These are phyloP conservation scores for Frankliniella intonsa DNA, from an alignment of 2,888 invertebrate species.

Conservation along the genomic window DNA sequence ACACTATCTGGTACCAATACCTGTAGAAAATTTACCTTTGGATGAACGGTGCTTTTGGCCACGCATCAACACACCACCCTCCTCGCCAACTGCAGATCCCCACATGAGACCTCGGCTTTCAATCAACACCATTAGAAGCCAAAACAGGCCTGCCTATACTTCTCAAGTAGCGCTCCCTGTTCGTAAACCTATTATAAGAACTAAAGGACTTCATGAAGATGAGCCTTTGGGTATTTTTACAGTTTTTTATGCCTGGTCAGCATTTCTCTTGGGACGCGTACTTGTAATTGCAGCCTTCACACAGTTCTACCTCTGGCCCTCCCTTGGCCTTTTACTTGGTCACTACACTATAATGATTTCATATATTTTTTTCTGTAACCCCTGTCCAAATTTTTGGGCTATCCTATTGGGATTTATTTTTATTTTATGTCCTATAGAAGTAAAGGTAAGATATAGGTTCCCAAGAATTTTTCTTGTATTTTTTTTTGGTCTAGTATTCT, in stretches of 20 bases:
- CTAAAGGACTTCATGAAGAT: conserved; percentile 67
- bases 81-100: neutral
- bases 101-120: conserved; percentile 11
- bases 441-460: conserved; percentile 70
- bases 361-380: conserved; percentile 61
- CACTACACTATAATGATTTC: conserved; percentile 65
- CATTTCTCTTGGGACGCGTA: conserved; percentile 67
- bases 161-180: conserved; percentile 38
- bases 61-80: neutral
- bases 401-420: conserved; percentile 60
- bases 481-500: conserved; percentile 61
- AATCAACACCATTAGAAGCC: neutral
- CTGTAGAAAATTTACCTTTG: neutral
- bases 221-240: conserved; percentile 65
- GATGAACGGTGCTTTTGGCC: conserved; percentile 3
- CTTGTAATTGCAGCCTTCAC: conserved; percentile 65
- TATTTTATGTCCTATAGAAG: conserved; percentile 71
- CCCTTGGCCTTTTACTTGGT: conserved; percentile 50
- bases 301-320: conserved; percentile 55
- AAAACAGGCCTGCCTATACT: conserved; percentile 36
- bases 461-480: conserved; percentile 64
- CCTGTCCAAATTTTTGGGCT: conserved; percentile 42
- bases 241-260: conserved; percentile 71
- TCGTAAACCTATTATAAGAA: conserved; percentile 49
- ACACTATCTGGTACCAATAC: conserved; percentile 40